These are phyloP conservation scores for Paraescarpia echinospica DNA, from an alignment of 1,140 invertebrate species.

Conservation along the genomic window DNA sequence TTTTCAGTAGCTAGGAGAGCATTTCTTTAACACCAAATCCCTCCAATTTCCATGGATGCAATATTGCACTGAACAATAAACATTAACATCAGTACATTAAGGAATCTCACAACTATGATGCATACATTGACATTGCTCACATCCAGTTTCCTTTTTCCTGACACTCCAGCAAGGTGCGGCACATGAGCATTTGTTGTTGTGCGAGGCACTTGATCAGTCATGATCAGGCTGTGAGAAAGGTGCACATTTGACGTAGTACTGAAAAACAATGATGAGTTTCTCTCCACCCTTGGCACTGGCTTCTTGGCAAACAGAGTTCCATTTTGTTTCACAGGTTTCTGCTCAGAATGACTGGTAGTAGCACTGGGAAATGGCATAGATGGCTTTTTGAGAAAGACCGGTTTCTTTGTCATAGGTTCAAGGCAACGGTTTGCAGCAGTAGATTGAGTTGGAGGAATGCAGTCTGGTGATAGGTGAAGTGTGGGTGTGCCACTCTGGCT, in stretches of 20 bases:
- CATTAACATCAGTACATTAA: background rate
- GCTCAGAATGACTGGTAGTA: background rate
- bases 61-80: background rate
- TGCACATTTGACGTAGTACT: background rate
- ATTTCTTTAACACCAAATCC: background rate
- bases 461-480: background rate
- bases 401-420: background rate
- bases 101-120: background rate
- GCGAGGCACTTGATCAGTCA: background rate
- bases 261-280: background rate
- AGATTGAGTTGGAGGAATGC: background rate
- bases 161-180: background rate
- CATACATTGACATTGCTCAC: background rate
- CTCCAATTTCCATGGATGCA: background rate
- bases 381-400: background rate
- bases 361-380: background rate
- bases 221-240: background rate
- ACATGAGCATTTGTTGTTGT: background rate
- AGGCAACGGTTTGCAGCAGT: background rate
- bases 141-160: conserved; percentile 4
- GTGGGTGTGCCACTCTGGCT: background rate
- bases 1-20: background rate
- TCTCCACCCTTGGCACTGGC: background rate
- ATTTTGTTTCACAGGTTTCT: background rate
- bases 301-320: background rate